phyloP scores from a whole-genome alignment of 2,113 vertebrate genomes.

The Hirundichthys speculiger region DNA sequence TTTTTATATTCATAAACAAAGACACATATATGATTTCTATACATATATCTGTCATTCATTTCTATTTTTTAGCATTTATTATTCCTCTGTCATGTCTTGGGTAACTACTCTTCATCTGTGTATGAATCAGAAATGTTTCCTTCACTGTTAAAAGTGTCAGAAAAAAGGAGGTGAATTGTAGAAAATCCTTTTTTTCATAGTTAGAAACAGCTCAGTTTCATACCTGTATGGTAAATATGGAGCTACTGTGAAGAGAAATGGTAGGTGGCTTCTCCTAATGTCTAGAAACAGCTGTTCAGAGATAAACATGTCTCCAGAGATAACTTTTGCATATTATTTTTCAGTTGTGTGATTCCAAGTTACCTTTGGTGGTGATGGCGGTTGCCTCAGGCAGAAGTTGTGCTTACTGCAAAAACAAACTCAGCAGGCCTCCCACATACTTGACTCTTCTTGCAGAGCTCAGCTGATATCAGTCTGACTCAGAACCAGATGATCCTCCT shows the following conservation, averaged over 20 bases:
- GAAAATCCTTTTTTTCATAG: too few relatives aligned
- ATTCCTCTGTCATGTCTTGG: too few relatives aligned
- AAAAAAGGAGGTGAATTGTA: not conserved
- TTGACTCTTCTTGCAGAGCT: not conserved
- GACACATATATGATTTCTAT: too few relatives aligned
- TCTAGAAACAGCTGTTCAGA: not conserved
- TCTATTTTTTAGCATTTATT: too few relatives aligned
- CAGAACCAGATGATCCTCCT: constrained; percentile 10
- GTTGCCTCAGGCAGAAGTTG: not conserved
- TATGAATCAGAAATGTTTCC: not conserved
- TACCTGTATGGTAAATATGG: too few relatives aligned
- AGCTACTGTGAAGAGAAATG: too few relatives aligned
- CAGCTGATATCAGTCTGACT: constrained; percentile 43
- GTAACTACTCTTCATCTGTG: not conserved
- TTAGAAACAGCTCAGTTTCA: too few relatives aligned
- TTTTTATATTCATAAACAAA: too few relatives aligned
- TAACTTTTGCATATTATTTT: not conserved
- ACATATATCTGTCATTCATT: too few relatives aligned
- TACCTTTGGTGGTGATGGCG: not conserved
- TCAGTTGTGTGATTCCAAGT: not conserved
- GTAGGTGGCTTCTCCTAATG: too few relatives aligned
- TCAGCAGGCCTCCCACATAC: not conserved
- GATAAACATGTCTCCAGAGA: not conserved
- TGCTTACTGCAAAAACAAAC: not conserved
- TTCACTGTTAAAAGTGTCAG: not conserved